Evolutionary conservation across 2,888 invertebrate genomes (phyloP).

Genomic region (Heliconius hortense): DNA sequence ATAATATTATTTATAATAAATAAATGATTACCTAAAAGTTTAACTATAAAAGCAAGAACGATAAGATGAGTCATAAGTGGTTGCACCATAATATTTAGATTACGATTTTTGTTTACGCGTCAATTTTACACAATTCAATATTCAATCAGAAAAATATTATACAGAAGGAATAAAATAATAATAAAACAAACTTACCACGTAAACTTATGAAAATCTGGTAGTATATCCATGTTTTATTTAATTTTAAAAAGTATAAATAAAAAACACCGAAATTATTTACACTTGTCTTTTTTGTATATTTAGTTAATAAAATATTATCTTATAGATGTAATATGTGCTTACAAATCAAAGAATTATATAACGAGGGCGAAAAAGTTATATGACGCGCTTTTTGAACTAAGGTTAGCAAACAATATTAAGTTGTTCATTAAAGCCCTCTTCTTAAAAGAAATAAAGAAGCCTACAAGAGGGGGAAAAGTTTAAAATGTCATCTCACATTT

Average conservation of each 20-base stretch:
- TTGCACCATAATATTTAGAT: conserved; percentile 4
- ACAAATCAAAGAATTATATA: background rate
- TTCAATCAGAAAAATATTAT: background rate
- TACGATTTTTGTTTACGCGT: background rate
- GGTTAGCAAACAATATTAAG: background rate
- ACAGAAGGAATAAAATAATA: background rate
- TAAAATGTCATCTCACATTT: background rate
- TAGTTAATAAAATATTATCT: background rate
- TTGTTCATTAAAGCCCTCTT: background rate
- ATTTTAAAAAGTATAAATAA: background rate
- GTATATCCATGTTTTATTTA: conserved; percentile 7
- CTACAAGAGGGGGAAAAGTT: background rate
- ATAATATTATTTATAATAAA: background rate
- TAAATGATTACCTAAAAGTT: background rate
- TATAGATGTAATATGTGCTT: background rate
- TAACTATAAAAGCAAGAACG: background rate
- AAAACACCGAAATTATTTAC: background rate
- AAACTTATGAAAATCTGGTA: conserved; percentile 14
- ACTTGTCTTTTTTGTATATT: background rate
- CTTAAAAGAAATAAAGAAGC: background rate
- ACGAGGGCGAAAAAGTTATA: background rate
- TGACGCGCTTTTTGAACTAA: background rate
- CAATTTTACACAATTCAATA: background rate
- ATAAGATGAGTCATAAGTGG: background rate
- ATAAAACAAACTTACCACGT: conserved; percentile 6